Base-by-base conservation (phyloP, 1,140 invertebrate species). In the Saccostrea glomerata region DNA sequence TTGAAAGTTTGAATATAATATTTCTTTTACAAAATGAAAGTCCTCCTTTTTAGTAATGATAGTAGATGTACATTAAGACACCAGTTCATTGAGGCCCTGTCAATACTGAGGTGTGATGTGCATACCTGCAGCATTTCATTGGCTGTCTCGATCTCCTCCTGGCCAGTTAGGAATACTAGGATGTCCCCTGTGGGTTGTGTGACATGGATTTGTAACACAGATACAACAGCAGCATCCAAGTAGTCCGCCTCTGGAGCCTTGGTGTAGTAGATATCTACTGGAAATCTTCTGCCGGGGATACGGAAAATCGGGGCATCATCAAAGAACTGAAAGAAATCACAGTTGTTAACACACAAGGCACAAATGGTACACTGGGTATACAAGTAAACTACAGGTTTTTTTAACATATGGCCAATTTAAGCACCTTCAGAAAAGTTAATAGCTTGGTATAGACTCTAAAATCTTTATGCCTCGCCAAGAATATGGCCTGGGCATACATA, bases 241-340 rank as follows among this genome's bases (percentile, higher is more conserved):
- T 99, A 99, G 96, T 99, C 98, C 25, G 98, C 98, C 96, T 99
- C 99, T 0, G 99, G 99, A 2, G 98, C 98, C 91, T 93, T 99
- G 6, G 99, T 99, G 93, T 99, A 99, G 95, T 98, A 99, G 93
- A 99, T 99, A 95, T 99, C 98, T 0, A 99, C 97, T 17, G 97
- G 97, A 94, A 96, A 97, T 87, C 97, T 92, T 88, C 97, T 93
- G 17, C 97, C 99, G 63, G 99, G 99, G 93, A 99, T 99, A 82
- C 98, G 96, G 94, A 99, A 99, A 90, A 99, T 98, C 6, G 99
- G 98, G 3, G 99, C 99, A 94, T 99, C 98, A 95, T 99, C 99
- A 95, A 99, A 99, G 95, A 99, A 99, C 90, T 95, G 92, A 15
- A 93, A 92, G 15, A 84, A 36, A 87, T 87, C 66, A 56, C 30